These are phyloP conservation scores for Camelus dromedarius DNA, from an alignment of 2,113 vertebrate species.

Conservation along the genomic window DNA sequence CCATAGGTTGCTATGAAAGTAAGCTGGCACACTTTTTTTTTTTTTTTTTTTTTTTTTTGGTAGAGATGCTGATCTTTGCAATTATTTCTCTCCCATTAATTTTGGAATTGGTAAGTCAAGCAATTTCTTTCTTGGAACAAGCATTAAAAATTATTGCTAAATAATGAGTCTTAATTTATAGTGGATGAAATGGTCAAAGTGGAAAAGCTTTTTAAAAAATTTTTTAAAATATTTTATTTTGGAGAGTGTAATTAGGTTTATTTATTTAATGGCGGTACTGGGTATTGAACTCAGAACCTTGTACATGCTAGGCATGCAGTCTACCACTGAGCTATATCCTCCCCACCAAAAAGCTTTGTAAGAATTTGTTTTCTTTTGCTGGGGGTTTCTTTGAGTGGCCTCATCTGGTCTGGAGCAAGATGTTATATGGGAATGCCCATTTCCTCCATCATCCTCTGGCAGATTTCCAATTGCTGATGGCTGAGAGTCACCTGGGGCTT, in stretches of 20 bases:
- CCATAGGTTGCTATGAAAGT: slow-evolving; percentile 60
- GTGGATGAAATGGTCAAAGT: slow-evolving; percentile 73
- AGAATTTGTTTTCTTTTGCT: slow-evolving; percentile 58
- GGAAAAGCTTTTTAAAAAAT: slow-evolving; percentile 71
- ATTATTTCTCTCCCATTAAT: slow-evolving; percentile 74
- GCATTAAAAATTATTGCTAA: slow-evolving; percentile 64
- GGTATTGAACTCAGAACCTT: no score
- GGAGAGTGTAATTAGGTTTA: no score
- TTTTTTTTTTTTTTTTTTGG: background rate
- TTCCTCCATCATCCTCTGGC: background rate
- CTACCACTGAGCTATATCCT: no score
- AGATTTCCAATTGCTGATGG: background rate
- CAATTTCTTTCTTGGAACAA: slow-evolving; percentile 67
- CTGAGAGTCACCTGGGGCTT: background rate
- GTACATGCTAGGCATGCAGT: no score
- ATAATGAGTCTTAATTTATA: slow-evolving; percentile 77
- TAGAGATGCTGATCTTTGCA: slow-evolving; percentile 66
- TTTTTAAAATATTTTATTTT: background rate
- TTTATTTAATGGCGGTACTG: no score
- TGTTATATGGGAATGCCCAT: fast-evolving
- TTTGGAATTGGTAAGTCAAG: slow-evolving; percentile 69
- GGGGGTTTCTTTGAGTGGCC: background rate
- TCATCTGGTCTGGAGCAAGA: background rate
- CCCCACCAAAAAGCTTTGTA: slow-evolving; percentile 57
- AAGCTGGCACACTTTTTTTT: slow-evolving; percentile 45